Evolutionary conservation across 1,140 invertebrate species (phyloP), one percentile per base, ranked within the genome.

Genomic region (Aricia agestis): DNA sequence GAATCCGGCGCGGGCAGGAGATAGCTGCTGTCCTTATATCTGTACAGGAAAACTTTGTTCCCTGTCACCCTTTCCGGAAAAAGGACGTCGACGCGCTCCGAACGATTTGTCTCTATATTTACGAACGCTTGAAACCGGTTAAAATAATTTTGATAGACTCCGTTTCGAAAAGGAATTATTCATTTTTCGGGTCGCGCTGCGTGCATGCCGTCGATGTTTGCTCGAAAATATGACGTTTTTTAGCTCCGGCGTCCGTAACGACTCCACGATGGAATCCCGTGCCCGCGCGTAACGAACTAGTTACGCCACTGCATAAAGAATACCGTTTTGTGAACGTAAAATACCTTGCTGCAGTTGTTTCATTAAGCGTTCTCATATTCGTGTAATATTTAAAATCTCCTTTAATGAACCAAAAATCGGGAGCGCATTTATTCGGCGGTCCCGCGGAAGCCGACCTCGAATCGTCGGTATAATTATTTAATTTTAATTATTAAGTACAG

Each of bases 31-130:
- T 63, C 59, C 65, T 66, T 66, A 31, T 32, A 31, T 74, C 70
- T 72, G 70, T 69, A 45, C 70, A 73, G 77, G 75, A 74, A 80
- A 80, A 78, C 75, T 74, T 72, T 74, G 65, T 66, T 66, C 73
- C 73, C 71, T 79, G 78, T 77, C 74, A 70, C 73, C 72, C 70
- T 71, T 77, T 77, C 75, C 77, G 74, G 76, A 52, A 19, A 66
- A 31, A 75, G 68, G 45, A 69, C 71, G 67, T 68, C 31, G 41
- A 66, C 65, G 52, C 41, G 70, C 68, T 68, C 66, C 72, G 66
- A 73, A 68, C 72, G 74, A 78, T 78, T 78, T 74, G 76, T 72
- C 74, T 19, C n/a, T n/a, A n/a, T n/a, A n/a, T n/a, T n/a, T 32
- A 17, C 18, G 17, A n/a, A 31, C 59, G 59, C 59, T 63, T n/a